Percentiles rank a stretch among this genome's conserved stretches.
Evolutionary conservation across 2,797 vertebrate genomes (phyloP).

Genomic region (Paramormyrops hopkinsi): DNA sequence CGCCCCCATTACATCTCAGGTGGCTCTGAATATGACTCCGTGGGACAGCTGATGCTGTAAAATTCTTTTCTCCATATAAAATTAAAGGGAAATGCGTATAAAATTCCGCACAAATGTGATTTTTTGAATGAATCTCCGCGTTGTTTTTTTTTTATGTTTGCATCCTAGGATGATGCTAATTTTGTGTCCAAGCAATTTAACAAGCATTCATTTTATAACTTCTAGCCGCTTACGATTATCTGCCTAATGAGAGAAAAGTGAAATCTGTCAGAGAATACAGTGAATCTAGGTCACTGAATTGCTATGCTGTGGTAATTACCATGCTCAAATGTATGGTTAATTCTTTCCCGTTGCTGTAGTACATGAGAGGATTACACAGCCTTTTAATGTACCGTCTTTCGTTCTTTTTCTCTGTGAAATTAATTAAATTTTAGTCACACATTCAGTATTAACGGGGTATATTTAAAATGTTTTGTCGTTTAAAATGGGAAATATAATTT

Average conservation of each 20-base stretch:
- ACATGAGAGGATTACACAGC: constrained; percentile 56
- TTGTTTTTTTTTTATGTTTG: background rate
- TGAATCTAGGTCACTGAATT: constrained; percentile 54
- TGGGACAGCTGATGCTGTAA: background rate
- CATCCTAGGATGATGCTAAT: constrained; percentile 43
- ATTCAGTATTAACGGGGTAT: constrained; percentile 28
- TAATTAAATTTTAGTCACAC: constrained; percentile 18
- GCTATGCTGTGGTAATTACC: constrained; percentile 55
- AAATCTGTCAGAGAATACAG: constrained; percentile 51
- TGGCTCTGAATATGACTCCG: background rate
- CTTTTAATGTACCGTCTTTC: constrained; percentile 4
- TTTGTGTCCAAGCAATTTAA: constrained; percentile 31
- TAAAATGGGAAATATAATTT: background rate
- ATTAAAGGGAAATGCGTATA: background rate
- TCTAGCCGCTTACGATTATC: constrained; percentile 48
- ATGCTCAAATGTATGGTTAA: constrained; percentile 56
- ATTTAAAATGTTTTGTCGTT: constrained; percentile 14
- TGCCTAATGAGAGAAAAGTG: constrained; percentile 58
- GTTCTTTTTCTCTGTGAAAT: background rate
- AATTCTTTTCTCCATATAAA: background rate
- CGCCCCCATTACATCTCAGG: background rate
- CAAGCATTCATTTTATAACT: constrained; percentile 51
- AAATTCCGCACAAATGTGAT: background rate
- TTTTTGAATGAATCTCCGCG: background rate
- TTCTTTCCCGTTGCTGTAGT: constrained; percentile 48